These are phyloP conservation scores for Uropsilus gracilis DNA, from an alignment of 2,113 vertebrate species.

Conservation along the genomic window DNA sequence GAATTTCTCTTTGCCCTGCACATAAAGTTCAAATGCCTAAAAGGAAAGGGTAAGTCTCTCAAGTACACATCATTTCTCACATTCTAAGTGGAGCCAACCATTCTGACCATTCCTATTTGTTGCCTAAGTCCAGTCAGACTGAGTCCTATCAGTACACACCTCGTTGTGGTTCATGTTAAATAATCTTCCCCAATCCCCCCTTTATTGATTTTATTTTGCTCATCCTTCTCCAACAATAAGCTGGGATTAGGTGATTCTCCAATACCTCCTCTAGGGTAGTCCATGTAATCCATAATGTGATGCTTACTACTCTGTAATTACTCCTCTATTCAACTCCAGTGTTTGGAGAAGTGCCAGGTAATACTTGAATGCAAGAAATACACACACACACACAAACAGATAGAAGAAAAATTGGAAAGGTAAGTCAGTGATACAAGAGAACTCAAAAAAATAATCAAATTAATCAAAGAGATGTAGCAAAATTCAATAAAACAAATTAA, in stretches of 20 bases:
- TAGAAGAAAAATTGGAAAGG: no score
- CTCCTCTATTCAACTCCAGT: background rate
- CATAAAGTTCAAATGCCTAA: background rate
- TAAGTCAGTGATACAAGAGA: no score
- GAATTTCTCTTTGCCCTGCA: background rate
- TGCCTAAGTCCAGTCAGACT: background rate
- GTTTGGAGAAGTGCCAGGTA: background rate
- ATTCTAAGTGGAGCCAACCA: background rate
- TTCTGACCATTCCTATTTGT: background rate
- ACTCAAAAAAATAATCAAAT: no score
- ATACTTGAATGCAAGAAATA: background rate
- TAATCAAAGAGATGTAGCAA: no score
- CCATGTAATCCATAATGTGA: background rate
- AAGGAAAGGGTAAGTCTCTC: background rate
- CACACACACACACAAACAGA: no score
- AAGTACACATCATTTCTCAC: background rate
- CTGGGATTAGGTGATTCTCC: background rate
- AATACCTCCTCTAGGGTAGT: background rate
- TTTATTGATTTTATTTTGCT: background rate
- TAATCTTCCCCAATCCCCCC: fast-evolving
- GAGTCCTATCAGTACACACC: fast-evolving
- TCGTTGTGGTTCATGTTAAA: background rate
- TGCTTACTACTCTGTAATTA: background rate
- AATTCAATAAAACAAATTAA: no score
- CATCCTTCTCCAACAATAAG: background rate